These are phyloP conservation scores for Acrocephalus arundinaceus DNA, from an alignment of 2,113 vertebrate species.

Conservation along the genomic window DNA sequence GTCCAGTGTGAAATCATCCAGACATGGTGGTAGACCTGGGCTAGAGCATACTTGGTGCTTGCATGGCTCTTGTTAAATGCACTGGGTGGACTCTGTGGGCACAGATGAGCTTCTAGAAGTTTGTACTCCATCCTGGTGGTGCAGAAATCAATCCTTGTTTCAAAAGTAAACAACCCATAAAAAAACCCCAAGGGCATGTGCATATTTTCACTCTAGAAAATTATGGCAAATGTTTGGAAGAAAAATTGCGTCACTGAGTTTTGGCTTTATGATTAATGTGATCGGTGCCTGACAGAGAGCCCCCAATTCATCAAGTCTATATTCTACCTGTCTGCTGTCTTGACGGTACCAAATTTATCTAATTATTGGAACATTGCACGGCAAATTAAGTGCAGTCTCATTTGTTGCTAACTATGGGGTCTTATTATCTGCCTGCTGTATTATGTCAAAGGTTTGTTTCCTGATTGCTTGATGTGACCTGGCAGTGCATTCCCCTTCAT, in stretches of 20 bases:
- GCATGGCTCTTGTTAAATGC: neutral
- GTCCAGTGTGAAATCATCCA: neutral
- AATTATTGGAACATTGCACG: slow-evolving; percentile 78
- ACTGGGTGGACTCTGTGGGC: neutral
- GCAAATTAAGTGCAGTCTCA: slow-evolving; percentile 81
- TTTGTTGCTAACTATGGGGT: slow-evolving; percentile 73
- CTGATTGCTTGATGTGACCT: slow-evolving; percentile 78
- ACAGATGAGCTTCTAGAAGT: neutral
- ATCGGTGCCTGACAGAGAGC: slow-evolving; percentile 72
- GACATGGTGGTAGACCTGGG: neutral
- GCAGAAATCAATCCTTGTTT: neutral
- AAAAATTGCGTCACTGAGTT: slow-evolving; percentile 69
- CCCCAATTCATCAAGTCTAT: slow-evolving; percentile 82
- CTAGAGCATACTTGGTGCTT: neutral
- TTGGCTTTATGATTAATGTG: slow-evolving; percentile 82
- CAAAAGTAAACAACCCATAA: neutral
- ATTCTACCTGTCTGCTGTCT: slow-evolving; percentile 71
- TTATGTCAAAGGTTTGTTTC: slow-evolving; percentile 73
- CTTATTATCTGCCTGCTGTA: slow-evolving; percentile 71
- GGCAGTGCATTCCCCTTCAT: slow-evolving; percentile 70
- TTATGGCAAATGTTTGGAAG: slow-evolving; percentile 2
- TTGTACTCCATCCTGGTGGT: neutral
- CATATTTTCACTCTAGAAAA: slow-evolving; percentile 28
- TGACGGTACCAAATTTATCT: slow-evolving; percentile 74
- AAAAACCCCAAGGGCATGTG: neutral